A percentile compares a stretch with the other conserved stretches of the same genome.
These are phyloP conservation scores for Crambe crambe DNA, from an alignment of 37 sponge, comb jelly and placozoan species.

Conservation along the genomic window DNA sequence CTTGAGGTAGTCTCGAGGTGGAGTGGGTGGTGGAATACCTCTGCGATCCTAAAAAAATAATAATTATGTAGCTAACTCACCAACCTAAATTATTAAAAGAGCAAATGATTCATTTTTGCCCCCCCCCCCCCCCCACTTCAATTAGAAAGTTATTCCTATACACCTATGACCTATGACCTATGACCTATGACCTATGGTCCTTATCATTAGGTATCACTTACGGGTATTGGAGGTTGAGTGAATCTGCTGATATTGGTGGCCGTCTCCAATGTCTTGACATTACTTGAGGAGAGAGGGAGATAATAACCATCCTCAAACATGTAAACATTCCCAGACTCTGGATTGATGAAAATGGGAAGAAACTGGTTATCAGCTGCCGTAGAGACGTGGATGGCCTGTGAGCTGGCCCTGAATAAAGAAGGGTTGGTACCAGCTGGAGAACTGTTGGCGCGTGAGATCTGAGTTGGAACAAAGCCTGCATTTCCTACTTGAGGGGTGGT, in stretches of 20 bases:
- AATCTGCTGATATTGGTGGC: not conserved
- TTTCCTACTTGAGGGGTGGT: not conserved
- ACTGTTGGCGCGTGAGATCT: not conserved
- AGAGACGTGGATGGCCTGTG: slow-evolving; percentile 12
- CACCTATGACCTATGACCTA: not conserved
- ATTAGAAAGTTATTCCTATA: not conserved
- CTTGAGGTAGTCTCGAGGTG: slow-evolving; percentile 9
- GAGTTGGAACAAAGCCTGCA: not conserved
- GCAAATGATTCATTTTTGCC: not conserved
- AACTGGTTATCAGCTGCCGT: slow-evolving; percentile 8
- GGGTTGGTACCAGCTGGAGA: not conserved
- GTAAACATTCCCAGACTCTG: slow-evolving; percentile 15
- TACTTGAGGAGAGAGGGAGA: slow-evolving; percentile 2
- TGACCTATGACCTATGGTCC: not conserved
- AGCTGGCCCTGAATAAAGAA: not conserved
- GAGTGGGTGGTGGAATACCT: not conserved
- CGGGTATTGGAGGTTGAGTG: slow-evolving; percentile 17
- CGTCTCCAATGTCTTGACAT: not conserved
- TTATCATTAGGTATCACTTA: not conserved
- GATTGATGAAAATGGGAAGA: slow-evolving; percentile 19
- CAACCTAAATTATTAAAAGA: not conserved
- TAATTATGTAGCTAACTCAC: not conserved
- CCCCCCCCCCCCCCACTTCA: no score
- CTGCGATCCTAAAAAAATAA: not conserved
- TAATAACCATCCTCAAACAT: slow-evolving; percentile 27